Evolutionary conservation across 1,140 invertebrate genomes (phyloP).

Genomic region (Sinonovacula constricta): DNA sequence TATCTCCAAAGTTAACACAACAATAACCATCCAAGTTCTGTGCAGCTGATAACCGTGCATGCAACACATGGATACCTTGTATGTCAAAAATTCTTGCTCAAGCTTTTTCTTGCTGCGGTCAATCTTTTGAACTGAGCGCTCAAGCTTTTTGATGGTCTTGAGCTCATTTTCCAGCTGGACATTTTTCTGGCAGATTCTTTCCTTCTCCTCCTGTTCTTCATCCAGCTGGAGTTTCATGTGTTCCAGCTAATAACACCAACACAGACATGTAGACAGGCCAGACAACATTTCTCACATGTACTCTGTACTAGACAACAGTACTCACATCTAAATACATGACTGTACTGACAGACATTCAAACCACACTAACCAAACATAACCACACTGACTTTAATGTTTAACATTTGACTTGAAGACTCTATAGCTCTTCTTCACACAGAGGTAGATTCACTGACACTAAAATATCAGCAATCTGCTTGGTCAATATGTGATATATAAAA

Average conservation of each 20-base stretch:
- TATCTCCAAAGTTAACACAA: no score
- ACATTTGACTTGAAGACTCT: no score
- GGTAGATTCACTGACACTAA: no score
- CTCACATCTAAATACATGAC: background rate
- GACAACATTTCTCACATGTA: background rate
- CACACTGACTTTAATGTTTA: no score
- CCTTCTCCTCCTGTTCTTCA: slow-evolving; percentile 60
- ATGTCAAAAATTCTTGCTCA: slow-evolving; percentile 56
- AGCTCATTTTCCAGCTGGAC: slow-evolving; percentile 59
- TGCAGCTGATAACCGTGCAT: background rate
- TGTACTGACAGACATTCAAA: no score
- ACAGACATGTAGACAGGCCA: no score
- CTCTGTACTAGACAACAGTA: background rate
- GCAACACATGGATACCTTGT: slow-evolving; percentile 59
- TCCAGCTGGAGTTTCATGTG: slow-evolving; percentile 59
- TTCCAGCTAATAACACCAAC: slow-evolving; percentile 48
- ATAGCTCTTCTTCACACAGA: no score
- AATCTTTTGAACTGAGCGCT: slow-evolving; percentile 59
- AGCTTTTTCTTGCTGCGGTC: slow-evolving; percentile 60
- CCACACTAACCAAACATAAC: no score
- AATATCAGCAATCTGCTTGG: no score
- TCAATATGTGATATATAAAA: no score
- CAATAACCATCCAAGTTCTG: slow-evolving; percentile 3
- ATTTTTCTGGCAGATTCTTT: slow-evolving; percentile 56
- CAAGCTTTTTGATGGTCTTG: slow-evolving; percentile 50